Conservation (phyloP, 2,797 vertebrate genomes). For the Acrossocheilus wenchowensis region DNA sequence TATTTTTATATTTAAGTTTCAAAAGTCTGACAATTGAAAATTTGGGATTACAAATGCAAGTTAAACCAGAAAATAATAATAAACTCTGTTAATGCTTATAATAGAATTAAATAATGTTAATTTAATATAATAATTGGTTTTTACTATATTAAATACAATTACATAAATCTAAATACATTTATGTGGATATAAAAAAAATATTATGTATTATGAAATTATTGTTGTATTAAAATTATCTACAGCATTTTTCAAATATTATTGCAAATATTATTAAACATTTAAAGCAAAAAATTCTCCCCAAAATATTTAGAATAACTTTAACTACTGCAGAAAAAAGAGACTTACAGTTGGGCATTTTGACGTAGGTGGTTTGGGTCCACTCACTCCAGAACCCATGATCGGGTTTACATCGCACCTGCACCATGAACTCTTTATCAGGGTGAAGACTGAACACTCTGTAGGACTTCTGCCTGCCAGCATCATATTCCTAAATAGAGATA, state of each 20-base stretch:
- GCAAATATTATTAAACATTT: not conserved
- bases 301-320: not conserved
- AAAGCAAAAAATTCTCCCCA: not conserved
- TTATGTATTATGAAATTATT: not conserved
- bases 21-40: not conserved
- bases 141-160: not conserved
- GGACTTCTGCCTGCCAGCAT: slow-evolving; percentile 82
- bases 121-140: not conserved
- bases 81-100: not conserved
- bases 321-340: not conserved
- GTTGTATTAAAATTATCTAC: not conserved
- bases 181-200: not conserved
- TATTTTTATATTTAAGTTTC: not conserved
- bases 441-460: slow-evolving; percentile 84
- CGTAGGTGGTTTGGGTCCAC: slow-evolving; percentile 79
- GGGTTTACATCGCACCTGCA: slow-evolving; percentile 89
- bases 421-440: slow-evolving; percentile 81
- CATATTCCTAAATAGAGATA: slow-evolving; percentile 73
- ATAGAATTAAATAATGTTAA: not conserved
- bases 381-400: slow-evolving; percentile 91
- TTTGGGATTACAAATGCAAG: not conserved
- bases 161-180: not conserved
- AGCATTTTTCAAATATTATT: not conserved
- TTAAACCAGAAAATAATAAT: not conserved
- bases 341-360: slow-evolving; percentile 86